These are phyloP conservation scores for Collichthys lucidus DNA, from an alignment of 2,113 vertebrate genomes.

Conservation along the genomic window DNA sequence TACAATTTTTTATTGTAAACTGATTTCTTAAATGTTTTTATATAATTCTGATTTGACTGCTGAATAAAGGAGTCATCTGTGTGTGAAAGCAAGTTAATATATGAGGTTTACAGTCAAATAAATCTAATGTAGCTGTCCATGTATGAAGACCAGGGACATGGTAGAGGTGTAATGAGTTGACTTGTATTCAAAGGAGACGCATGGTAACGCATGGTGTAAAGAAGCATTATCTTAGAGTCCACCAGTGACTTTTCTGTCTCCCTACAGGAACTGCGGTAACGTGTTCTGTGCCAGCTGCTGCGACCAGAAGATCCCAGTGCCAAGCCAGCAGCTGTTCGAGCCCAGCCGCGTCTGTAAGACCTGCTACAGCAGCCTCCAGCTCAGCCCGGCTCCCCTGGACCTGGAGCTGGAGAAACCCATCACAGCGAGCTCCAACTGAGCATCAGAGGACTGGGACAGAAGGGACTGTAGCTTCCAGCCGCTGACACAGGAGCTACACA, in stretches of 20 bases:
- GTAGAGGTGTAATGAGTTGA: neutral
- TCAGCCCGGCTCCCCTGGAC: constrained; percentile 84
- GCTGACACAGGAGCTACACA: constrained; percentile 49
- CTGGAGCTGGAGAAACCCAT: constrained; percentile 95
- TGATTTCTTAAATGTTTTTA: neutral
- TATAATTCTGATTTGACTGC: neutral
- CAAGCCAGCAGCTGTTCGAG: constrained; percentile 97
- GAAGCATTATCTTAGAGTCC: neutral
- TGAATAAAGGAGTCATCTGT: neutral
- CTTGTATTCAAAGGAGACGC: neutral
- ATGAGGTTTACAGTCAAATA: neutral
- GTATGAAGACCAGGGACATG: constrained; percentile 14
- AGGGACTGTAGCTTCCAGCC: neutral
- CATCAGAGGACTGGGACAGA: constrained; percentile 33
- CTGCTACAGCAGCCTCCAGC: constrained; percentile 92
- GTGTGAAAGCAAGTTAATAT: neutral
- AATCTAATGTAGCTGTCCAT: neutral
- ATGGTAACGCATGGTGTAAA: constrained; percentile 20
- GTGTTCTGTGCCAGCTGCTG: constrained; percentile 98
- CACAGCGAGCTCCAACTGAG: constrained; percentile 92
- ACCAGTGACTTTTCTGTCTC: constrained; percentile 29
- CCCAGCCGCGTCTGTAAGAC: constrained; percentile 94
- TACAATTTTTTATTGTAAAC: neutral
- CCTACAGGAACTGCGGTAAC: constrained; percentile 94
- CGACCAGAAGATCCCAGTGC: constrained; percentile 98